Evolutionary conservation across 2,797 vertebrate species (phyloP).

Genomic region (Lemur catta): DNA sequence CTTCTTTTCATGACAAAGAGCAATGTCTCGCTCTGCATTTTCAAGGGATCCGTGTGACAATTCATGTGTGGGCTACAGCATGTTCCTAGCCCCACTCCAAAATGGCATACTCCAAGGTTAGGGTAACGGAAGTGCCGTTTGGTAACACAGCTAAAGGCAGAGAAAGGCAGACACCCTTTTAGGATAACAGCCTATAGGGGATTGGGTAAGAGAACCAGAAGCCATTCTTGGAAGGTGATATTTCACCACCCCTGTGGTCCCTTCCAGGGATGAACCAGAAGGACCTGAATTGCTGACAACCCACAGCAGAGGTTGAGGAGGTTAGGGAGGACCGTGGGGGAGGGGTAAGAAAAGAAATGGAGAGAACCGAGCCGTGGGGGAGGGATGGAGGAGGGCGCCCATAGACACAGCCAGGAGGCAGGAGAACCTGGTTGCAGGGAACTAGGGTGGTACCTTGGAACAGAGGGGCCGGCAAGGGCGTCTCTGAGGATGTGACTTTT

Average conservation of each 20-base stretch:
- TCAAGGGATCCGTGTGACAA: not conserved
- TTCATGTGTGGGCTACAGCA: accelerated
- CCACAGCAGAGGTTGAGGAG: too few relatives aligned
- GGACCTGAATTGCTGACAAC: not conserved
- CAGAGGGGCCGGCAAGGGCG: not conserved
- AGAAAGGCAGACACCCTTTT: not conserved
- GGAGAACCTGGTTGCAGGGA: not conserved
- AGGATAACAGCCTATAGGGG: not conserved
- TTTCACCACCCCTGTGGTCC: accelerated
- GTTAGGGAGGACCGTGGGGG: too few relatives aligned
- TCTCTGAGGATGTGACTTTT: not conserved
- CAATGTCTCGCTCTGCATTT: not conserved
- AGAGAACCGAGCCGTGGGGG: too few relatives aligned
- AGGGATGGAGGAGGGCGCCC: not conserved
- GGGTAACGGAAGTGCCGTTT: not conserved
- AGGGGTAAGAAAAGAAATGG: not conserved
- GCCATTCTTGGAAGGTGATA: not conserved
- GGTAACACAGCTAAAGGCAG: not conserved
- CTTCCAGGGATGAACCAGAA: not conserved
- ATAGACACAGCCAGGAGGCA: accelerated
- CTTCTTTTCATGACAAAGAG: not conserved
- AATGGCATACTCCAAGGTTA: too few relatives aligned
- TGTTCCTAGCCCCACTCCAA: not conserved
- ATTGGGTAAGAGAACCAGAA: not conserved
- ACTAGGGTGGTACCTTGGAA: not conserved